Conservation (phyloP, 1,140 invertebrate species). For the Hyposmocoma kahamanoa region DNA sequence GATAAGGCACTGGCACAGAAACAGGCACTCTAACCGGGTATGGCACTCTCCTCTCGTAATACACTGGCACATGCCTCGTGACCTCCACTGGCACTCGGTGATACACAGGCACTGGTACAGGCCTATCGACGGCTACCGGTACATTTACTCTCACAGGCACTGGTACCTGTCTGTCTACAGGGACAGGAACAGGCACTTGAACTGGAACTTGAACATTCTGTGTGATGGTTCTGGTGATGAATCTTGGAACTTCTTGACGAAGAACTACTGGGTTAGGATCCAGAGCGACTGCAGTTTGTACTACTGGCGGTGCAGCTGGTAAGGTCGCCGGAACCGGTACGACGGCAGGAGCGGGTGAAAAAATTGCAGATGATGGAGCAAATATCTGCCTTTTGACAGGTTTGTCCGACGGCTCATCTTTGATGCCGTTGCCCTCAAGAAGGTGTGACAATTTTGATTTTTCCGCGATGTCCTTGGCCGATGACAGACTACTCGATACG, state of each 20-base stretch:
- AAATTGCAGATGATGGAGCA: too few species aligned
- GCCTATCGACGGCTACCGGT: slow-evolving; percentile 51
- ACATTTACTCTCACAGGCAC: slow-evolving; percentile 40
- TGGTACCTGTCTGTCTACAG: slow-evolving; percentile 44
- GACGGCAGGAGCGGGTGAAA: background rate
- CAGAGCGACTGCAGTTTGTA: slow-evolving; percentile 71
- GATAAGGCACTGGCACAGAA: slow-evolving; percentile 55
- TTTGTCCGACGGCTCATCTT: slow-evolving; percentile 42
- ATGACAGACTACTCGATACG: slow-evolving; percentile 39
- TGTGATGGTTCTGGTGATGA: slow-evolving; percentile 73
- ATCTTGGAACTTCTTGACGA: slow-evolving; percentile 74
- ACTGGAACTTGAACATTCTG: slow-evolving; percentile 71
- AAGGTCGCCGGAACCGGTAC: slow-evolving; percentile 28
- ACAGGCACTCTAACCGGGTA: slow-evolving; percentile 56
- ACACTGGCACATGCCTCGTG: slow-evolving; percentile 76
- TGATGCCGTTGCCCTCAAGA: slow-evolving; percentile 45
- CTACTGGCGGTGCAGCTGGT: slow-evolving; percentile 42
- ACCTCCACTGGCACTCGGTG: slow-evolving; percentile 67
- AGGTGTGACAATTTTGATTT: slow-evolving; percentile 52
- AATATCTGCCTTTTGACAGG: slow-evolving; percentile 23
- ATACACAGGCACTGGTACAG: slow-evolving; percentile 43
- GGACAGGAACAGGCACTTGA: slow-evolving; percentile 74
- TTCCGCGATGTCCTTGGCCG: slow-evolving; percentile 44
- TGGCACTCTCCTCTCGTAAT: slow-evolving; percentile 57
- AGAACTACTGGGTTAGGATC: slow-evolving; percentile 76